Percentiles rank a stretch among this genome's conserved stretches.
These are phyloP conservation scores for Papio anubis DNA, from an alignment of 2,113 vertebrate genomes.

Conservation along the genomic window DNA sequence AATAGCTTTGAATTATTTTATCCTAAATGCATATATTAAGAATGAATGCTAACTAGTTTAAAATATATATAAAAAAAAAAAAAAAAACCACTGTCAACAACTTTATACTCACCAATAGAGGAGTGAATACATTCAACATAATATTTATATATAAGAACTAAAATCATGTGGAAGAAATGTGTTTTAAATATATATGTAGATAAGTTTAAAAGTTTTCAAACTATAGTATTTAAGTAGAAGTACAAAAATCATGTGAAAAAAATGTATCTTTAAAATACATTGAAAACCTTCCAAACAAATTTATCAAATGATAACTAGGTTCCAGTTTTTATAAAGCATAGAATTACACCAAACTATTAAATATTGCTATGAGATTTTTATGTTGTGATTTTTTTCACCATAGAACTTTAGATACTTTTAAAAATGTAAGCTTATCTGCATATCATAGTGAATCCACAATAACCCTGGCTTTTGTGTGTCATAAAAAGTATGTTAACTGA, in stretches of 20 bases:
- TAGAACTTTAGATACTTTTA: background rate
- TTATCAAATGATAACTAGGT: background rate
- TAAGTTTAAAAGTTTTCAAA: too few species aligned
- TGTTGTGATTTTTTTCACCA: background rate
- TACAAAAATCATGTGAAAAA: background rate
- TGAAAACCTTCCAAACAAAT: background rate
- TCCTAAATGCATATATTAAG: background rate
- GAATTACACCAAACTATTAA: background rate
- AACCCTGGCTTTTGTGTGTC: background rate
- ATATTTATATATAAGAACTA: background rate
- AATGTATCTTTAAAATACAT: background rate
- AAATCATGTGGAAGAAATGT: background rate
- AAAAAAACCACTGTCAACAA: background rate
- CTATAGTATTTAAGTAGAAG: background rate
- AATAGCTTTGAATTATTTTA: background rate
- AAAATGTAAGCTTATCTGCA: background rate
- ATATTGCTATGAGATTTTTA: background rate
- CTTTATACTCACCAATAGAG: background rate
- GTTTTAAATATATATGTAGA: background rate
- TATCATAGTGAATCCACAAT: background rate
- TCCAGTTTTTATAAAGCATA: background rate
- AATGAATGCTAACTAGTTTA: background rate
- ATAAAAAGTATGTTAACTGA: background rate
- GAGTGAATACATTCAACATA: background rate
- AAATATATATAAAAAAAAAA: background rate